Evolutionary conservation across 2,113 vertebrate genomes (phyloP), one percentile per base, ranked within the genome.

Genomic region (Chauna torquata): DNA sequence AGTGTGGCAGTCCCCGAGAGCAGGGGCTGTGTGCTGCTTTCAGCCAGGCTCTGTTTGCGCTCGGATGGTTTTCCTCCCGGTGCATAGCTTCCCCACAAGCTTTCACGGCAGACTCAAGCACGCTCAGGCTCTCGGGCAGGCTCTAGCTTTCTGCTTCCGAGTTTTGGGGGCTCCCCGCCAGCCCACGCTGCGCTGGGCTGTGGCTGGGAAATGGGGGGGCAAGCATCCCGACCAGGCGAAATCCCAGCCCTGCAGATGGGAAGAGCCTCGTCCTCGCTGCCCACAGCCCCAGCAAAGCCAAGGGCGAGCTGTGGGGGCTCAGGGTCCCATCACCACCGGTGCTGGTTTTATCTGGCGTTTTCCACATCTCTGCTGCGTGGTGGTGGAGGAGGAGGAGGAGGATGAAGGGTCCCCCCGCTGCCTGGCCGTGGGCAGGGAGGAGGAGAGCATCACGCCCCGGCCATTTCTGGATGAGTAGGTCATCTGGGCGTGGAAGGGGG

Each of bases 401-500:
- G 85, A 36, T 65, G 78, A 91, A 87, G 62, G 8, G 62, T 94
- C 30, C 36, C 62, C 62, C 27, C 1, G 45, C 76, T 87, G 83
- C 52, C 66, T 66, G 81, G 82, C 84, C 79, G 52, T 81, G 1
- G 9, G 52, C 74, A 85, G 74, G 69, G 55, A 85, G 95, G 86
- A 94, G 94, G 52, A 81, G 76, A 95, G 96, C 90, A 93, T 75
- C 86, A 94, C 92, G 34, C 92, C 92, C 94, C 42, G 7, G 84
- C 84, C 54, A 90, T 91, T 97, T 95, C 96, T 96, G 83, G 94
- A 96, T 0, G 82, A 97, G 57, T 95, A 95, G 95, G 97, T 97
- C 97, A 93, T 94, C 64, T 95, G 96, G 92, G 94, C 86, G 97
- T 96, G 9, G 95, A 95, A 97, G 97, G 97, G 89, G 97, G 97